phyloP scores from a whole-genome alignment of 2,113 vertebrate genomes.

The Erinaceus europaeus region DNA sequence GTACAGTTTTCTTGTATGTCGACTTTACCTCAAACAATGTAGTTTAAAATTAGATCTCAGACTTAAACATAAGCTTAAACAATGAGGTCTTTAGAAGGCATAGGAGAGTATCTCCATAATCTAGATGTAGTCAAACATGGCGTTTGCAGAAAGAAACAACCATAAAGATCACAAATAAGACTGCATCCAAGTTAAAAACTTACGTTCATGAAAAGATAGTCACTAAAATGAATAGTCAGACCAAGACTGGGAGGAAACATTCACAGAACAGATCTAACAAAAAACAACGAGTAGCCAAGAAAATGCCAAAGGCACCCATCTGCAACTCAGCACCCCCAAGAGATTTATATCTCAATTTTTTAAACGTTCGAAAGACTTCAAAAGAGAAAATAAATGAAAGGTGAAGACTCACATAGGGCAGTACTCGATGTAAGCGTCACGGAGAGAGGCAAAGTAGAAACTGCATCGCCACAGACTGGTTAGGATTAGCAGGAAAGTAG shows the following conservation, averaged over 20 bases:
- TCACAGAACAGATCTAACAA: background rate
- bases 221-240: slow-evolving; percentile 4
- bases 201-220: background rate
- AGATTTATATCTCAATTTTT: background rate
- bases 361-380: slow-evolving; percentile 19
- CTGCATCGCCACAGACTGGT: background rate
- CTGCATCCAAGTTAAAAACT: slow-evolving; percentile 19
- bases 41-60: too few relatives aligned
- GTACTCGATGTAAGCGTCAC: background rate
- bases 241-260: slow-evolving; percentile 29
- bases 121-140: background rate
- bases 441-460: slow-evolving; percentile 39
- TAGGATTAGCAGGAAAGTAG: background rate
- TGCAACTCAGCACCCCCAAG: background rate
- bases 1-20: too few relatives aligned
- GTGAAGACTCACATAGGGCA: slow-evolving; percentile 6
- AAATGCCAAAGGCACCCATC: too few relatives aligned
- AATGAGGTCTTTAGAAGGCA: too few relatives aligned
- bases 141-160: background rate
- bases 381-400: background rate
- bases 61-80: too few relatives aligned
- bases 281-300: background rate
- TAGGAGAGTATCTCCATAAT: background rate
- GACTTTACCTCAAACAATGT: too few relatives aligned
- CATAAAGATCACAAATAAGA: background rate